phyloP scores from a whole-genome alignment of 2,113 vertebrate genomes.

The Pipa parva region DNA sequence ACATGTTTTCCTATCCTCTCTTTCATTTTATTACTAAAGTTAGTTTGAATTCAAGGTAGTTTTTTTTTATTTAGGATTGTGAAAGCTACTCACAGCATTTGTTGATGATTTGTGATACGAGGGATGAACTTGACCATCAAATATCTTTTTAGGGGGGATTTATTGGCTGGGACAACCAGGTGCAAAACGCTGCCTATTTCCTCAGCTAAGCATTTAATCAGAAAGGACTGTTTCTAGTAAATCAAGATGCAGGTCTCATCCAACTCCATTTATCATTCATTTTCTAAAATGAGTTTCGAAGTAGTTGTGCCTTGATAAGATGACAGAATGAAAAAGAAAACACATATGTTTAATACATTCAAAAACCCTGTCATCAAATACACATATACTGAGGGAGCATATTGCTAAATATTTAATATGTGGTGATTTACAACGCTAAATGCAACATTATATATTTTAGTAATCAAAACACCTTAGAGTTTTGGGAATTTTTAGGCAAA shows the following conservation, averaged over 20 bases:
- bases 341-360: constrained; percentile 37
- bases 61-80: neutral
- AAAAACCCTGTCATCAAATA: constrained; percentile 24
- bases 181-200: constrained; percentile 36
- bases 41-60: too few relatives aligned
- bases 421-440: constrained; percentile 27
- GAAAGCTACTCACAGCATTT: neutral
- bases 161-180: constrained; percentile 36
- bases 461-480: constrained; percentile 31
- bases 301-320: constrained; percentile 42
- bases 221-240: constrained; percentile 34
- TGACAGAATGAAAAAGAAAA: constrained; percentile 32
- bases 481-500: constrained; percentile 19
- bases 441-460: constrained; percentile 32
- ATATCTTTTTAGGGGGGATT: constrained; percentile 28
- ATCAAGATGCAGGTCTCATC: constrained; percentile 36
- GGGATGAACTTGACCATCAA: constrained; percentile 24
- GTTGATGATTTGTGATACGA: constrained; percentile 32
- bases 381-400: constrained; percentile 1
- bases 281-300: constrained; percentile 36
- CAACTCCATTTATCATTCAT: constrained; percentile 33
- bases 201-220: constrained; percentile 35
- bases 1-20: too few relatives aligned
- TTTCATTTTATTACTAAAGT: too few relatives aligned
- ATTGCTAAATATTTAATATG: constrained; percentile 22